Conservation (phyloP, 2,797 vertebrate genomes). For the Otolemur crassicaudatus region DNA sequence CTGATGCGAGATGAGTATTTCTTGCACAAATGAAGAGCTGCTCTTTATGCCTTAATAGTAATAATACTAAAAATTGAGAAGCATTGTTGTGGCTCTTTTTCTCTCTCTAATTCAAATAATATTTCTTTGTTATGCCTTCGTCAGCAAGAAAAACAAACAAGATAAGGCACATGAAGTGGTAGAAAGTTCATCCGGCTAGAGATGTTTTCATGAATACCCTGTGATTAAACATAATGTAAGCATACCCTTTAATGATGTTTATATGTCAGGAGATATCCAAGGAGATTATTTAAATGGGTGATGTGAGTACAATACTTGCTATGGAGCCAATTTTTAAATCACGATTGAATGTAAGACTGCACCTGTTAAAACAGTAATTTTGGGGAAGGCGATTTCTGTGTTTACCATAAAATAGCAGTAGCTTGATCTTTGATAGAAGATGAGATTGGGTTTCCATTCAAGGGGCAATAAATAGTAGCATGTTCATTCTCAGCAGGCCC, state of each 20-base stretch:
- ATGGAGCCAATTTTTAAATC: conserved; percentile 69
- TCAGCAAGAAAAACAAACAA: conserved; percentile 41
- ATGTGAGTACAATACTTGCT: background rate
- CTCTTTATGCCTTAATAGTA: background rate
- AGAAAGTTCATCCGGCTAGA: conserved; percentile 47
- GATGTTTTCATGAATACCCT: conserved; percentile 37
- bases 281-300: conserved; percentile 49
- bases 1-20: conserved; percentile 1
- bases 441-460: conserved; percentile 73
- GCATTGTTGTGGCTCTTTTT: background rate
- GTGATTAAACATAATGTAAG: conserved; percentile 52
- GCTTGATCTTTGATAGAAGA: conserved; percentile 64
- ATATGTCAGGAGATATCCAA: background rate
- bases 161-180: conserved; percentile 32
- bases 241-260: conserved; percentile 50
- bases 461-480: conserved; percentile 52
- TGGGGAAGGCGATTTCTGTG: conserved; percentile 64
- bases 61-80: conserved; percentile 17
- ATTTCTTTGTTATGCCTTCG: background rate
- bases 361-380: conserved; percentile 80
- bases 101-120: conserved; percentile 6
- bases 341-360: conserved; percentile 57
- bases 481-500: conserved; percentile 43
- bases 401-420: conserved; percentile 69
- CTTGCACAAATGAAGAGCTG: background rate